These are phyloP conservation scores for Rotaria sp. DNA, from an alignment of 2,888 invertebrate genomes.

Conservation along the genomic window DNA sequence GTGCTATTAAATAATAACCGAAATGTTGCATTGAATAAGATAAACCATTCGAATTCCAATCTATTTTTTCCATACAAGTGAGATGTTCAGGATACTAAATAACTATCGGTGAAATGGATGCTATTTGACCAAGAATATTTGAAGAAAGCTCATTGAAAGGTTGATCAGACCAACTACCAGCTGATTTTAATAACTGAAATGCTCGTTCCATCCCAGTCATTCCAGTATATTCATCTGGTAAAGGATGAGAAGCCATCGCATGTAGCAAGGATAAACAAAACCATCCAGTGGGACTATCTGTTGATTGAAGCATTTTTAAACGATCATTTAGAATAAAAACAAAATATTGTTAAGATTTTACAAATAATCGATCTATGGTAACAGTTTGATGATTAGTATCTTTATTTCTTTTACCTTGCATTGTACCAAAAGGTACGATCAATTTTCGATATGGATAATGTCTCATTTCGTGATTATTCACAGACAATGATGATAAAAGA, in stretches of 20 bases:
- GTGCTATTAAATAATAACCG: not conserved
- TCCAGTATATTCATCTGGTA: not conserved
- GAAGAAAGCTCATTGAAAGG: not conserved
- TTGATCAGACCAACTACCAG: not conserved
- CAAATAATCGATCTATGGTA: not conserved
- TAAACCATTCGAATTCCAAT: not conserved
- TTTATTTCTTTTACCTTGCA: not conserved
- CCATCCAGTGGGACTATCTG: not conserved
- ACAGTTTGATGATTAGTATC: not conserved
- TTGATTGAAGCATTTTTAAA: not conserved
- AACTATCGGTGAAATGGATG: not conserved
- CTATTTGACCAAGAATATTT: not conserved
- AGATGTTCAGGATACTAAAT: not conserved
- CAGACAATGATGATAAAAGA: not conserved
- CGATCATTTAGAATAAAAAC: constrained; percentile 8
- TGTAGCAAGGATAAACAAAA: not conserved
- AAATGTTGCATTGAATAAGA: not conserved
- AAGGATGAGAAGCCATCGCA: not conserved
- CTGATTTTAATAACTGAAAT: not conserved
- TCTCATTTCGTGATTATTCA: not conserved
- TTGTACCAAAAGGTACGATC: not conserved
- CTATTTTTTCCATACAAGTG: not conserved
- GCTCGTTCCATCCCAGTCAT: constrained; percentile 6
- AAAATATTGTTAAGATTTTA: not conserved
- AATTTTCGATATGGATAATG: not conserved